Evolutionary conservation across 2,113 vertebrate genomes (phyloP).

Genomic region (Eulemur rufifrons): DNA sequence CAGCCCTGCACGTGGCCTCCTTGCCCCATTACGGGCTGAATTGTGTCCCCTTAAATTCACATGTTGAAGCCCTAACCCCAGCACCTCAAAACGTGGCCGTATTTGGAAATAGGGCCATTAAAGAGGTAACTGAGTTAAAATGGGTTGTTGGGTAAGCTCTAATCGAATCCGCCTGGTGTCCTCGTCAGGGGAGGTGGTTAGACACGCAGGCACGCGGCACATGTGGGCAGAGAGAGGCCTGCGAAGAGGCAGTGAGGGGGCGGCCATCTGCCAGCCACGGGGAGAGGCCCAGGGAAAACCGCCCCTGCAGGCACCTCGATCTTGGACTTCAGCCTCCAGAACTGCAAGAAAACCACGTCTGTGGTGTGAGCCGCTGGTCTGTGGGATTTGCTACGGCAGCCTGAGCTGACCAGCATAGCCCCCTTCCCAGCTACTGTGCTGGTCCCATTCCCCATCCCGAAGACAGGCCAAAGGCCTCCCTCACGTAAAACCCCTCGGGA

Average conservation of each 20-base stretch:
- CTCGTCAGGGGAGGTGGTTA: neutral
- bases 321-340: neutral
- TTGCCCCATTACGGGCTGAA: neutral
- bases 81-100: neutral
- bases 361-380: neutral
- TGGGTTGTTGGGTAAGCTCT: neutral
- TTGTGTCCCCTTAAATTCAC: neutral
- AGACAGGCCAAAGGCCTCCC: neutral
- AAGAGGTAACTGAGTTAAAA: neutral
- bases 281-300: neutral
- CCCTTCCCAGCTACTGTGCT: neutral
- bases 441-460: neutral
- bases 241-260: neutral
- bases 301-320: neutral
- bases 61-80: neutral
- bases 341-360: neutral
- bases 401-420: neutral
- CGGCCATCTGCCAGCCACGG: neutral
- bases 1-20: neutral
- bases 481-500: neutral
- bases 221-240: rapidly evolving
- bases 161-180: neutral
- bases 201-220: neutral
- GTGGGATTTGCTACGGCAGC: neutral
- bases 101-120: neutral